phyloP scores from a whole-genome alignment of 2,888 invertebrate genomes.

The Pyralis farinalis region DNA sequence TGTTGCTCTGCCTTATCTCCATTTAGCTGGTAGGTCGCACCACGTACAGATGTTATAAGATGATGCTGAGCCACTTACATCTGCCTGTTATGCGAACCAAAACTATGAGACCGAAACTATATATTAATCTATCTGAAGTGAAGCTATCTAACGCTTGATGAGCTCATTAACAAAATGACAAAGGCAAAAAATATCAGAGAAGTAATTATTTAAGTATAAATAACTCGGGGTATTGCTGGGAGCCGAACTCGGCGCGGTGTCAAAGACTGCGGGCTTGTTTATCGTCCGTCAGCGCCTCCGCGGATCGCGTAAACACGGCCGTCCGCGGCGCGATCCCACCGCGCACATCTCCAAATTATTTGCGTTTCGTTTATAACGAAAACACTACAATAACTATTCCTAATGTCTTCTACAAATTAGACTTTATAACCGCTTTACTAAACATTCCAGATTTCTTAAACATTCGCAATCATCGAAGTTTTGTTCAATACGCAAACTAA shows the following conservation, averaged over 20 bases:
- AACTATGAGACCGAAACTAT: no score
- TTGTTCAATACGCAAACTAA: background rate
- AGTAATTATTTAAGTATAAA: conserved; percentile 42
- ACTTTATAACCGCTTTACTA: background rate
- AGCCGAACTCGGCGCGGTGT: conserved; percentile 54
- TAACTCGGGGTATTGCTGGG: conserved; percentile 45
- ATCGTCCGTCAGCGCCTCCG: conserved; percentile 59
- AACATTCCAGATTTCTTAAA: background rate
- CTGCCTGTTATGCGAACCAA: no score
- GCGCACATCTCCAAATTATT: conserved; percentile 43
- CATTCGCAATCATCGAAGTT: conserved; percentile 13
- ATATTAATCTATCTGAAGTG: no score
- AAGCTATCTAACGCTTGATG: no score
- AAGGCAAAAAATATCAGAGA: conserved; percentile 38
- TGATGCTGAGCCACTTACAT: no score
- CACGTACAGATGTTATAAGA: no score
- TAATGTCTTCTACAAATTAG: background rate
- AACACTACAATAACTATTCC: conserved; percentile 29
- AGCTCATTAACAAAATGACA: conserved; percentile 9
- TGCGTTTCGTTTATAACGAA: conserved; percentile 63
- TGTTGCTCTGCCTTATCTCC: no score
- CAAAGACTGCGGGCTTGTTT: conserved; percentile 64
- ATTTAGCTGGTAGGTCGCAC: no score
- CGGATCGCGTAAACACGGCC: conserved; percentile 64
- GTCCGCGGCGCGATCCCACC: conserved; percentile 22